Percentiles rank a stretch among this genome's conserved stretches.
phyloP scores from a whole-genome alignment of 2,888 invertebrate species.

The Papilio demoleus region DNA sequence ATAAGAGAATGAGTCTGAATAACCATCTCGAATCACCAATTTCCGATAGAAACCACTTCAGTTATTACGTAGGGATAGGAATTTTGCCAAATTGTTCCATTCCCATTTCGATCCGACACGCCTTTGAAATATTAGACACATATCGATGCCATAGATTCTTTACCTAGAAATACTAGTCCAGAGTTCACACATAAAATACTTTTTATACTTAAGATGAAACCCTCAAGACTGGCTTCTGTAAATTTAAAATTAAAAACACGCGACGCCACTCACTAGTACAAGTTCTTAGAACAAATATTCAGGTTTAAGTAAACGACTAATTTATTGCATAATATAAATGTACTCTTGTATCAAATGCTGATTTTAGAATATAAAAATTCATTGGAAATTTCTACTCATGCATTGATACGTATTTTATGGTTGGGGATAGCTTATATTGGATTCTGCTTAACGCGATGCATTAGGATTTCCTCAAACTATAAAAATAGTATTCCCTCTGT shows the following conservation, averaged over 20 bases:
- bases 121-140: conserved; percentile 79
- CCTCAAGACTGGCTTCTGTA: neutral
- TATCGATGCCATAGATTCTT: conserved; percentile 45
- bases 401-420: too few relatives aligned
- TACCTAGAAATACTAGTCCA: conserved; percentile 1
- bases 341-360: too few relatives aligned
- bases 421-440: too few relatives aligned
- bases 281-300: too few relatives aligned
- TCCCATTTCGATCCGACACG: conserved; percentile 72
- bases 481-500: too few relatives aligned
- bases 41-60: conserved; percentile 73
- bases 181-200: neutral
- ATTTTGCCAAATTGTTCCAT: conserved; percentile 82
- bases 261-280: too few relatives aligned
- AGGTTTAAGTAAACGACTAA: too few relatives aligned
- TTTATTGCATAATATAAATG: too few relatives aligned
- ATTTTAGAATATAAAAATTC: too few relatives aligned
- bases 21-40: conserved; percentile 57
- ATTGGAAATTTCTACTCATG: too few relatives aligned
- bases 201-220: neutral
- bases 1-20: conserved; percentile 17
- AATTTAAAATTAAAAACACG: neutral
- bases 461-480: too few relatives aligned
- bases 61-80: conserved; percentile 78
- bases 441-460: too few relatives aligned